Evolutionary conservation across 2,888 invertebrate species (phyloP).

Genomic region (Chydorus sphaericus): DNA sequence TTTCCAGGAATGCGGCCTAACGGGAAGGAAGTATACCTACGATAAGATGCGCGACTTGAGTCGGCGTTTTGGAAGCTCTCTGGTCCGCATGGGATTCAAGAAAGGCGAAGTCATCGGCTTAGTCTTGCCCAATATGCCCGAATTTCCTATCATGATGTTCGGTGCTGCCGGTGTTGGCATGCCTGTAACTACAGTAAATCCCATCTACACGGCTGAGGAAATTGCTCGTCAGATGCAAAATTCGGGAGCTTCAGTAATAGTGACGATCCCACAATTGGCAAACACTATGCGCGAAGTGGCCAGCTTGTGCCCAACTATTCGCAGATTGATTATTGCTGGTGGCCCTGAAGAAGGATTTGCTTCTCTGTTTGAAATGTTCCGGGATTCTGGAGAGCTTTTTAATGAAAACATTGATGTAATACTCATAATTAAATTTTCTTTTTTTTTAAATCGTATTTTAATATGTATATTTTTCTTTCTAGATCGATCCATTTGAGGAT

Average conservation of each 20-base stretch:
- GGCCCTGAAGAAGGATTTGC: conserved; percentile 8
- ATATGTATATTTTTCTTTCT: neutral
- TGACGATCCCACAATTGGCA: conserved; percentile 40
- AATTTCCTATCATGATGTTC: conserved; percentile 21
- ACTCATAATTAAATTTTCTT: neutral
- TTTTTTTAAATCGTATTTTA: neutral
- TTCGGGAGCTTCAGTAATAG: conserved; percentile 45
- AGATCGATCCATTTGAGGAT: conserved; percentile 22
- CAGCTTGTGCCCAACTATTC: conserved; percentile 1
- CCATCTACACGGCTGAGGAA: conserved; percentile 41
- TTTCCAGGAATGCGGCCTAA: conserved; percentile 50
- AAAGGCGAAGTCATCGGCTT: conserved; percentile 21
- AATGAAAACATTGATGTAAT: conserved; percentile 7
- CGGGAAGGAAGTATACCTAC: conserved; percentile 56
- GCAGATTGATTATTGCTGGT: conserved; percentile 5
- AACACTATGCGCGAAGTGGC: conserved; percentile 23
- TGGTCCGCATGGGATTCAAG: conserved; percentile 48
- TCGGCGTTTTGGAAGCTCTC: conserved; percentile 47
- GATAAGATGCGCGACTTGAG: conserved; percentile 46
- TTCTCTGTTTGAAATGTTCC: conserved; percentile 2
- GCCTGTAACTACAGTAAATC: conserved; percentile 21
- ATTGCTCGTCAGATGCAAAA: conserved; percentile 45
- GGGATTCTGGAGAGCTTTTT: conserved; percentile 9
- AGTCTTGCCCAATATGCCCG: conserved; percentile 22
- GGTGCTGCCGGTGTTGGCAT: conserved; percentile 20